Percentiles rank a stretch among this genome's conserved stretches.
Evolutionary conservation across 2,888 invertebrate genomes (phyloP).

Genomic region (Orchestes rusci): DNA sequence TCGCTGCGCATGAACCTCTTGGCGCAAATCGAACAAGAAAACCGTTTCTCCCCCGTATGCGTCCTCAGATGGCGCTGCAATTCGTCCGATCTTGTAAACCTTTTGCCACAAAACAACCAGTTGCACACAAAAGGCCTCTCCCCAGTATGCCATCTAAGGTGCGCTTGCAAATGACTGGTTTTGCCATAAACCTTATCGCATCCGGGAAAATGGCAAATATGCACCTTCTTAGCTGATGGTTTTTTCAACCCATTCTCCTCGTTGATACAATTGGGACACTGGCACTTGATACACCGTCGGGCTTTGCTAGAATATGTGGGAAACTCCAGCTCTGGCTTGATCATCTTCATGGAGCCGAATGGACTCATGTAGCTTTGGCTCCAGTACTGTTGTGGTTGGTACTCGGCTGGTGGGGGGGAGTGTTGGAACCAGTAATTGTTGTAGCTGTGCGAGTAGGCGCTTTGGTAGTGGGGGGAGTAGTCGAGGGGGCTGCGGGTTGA

Average conservation of each 20-base stretch:
- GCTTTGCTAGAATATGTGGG: slow-evolving; percentile 46
- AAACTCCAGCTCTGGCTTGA: slow-evolving; percentile 42
- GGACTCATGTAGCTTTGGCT: slow-evolving; percentile 44
- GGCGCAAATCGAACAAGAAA: slow-evolving; percentile 77
- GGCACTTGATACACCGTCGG: slow-evolving; percentile 67
- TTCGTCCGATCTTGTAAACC: slow-evolving; percentile 89
- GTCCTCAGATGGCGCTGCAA: slow-evolving; percentile 82
- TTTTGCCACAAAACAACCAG: slow-evolving; percentile 84
- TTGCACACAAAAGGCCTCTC: slow-evolving; percentile 86
- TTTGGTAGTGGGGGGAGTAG: slow-evolving; percentile 41
- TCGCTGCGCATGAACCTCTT: slow-evolving; percentile 91
- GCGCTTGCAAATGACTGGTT: slow-evolving; percentile 71
- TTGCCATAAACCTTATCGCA: slow-evolving; percentile 88
- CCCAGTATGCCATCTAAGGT: slow-evolving; percentile 79
- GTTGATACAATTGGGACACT: slow-evolving; percentile 73
- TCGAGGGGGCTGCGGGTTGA: slow-evolving; percentile 37
- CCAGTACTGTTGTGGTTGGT: slow-evolving; percentile 49
- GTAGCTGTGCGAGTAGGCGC: slow-evolving; percentile 33
- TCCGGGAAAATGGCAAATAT: slow-evolving; percentile 80
- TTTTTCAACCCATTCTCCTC: slow-evolving; percentile 73
- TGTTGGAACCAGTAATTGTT: slow-evolving; percentile 41
- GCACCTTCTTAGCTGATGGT: slow-evolving; percentile 75
- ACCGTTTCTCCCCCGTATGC: slow-evolving; percentile 85
- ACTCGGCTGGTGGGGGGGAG: slow-evolving; percentile 41
- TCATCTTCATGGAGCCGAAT: slow-evolving; percentile 39